Conservation (phyloP, 2,888 invertebrate species). For the Noctua pronuba region DNA sequence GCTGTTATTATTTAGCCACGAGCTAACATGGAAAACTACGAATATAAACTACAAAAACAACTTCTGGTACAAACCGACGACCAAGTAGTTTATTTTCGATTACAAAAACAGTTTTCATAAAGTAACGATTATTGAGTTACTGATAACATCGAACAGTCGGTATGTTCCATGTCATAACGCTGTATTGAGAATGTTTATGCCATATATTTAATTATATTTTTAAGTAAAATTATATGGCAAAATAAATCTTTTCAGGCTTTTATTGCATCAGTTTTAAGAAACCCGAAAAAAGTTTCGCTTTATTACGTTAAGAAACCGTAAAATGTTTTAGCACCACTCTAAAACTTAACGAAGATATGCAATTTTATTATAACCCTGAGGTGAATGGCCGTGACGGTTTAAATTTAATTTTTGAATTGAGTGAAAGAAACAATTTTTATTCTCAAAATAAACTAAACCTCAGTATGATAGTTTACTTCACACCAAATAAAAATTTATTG, state of each 20-base stretch:
- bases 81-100: conserved; percentile 25
- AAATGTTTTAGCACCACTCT: conserved; percentile 59
- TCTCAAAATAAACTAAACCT: conserved; percentile 16
- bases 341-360: conserved; percentile 53
- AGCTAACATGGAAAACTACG: conserved; percentile 51
- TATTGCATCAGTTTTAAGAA: conserved; percentile 44
- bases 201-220: conserved; percentile 30
- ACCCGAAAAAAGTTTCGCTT: conserved; percentile 37
- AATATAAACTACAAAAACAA: conserved; percentile 43
- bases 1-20: too few relatives aligned
- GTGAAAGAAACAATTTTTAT: conserved; percentile 8
- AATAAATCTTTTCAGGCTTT: conserved; percentile 54
- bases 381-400: conserved; percentile 46
- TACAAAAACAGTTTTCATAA: conserved; percentile 41
- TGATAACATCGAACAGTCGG: conserved; percentile 35
- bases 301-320: conserved; percentile 35
- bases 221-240: conserved; percentile 38
- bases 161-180: conserved; percentile 29
- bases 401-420: conserved; percentile 17
- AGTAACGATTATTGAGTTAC: conserved; percentile 37
- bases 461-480: not conserved
- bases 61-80: conserved; percentile 12
- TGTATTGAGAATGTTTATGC: conserved; percentile 10
- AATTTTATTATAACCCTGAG: conserved; percentile 48
- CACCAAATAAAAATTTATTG: not conserved